Conservation (phyloP, 2,113 vertebrate genomes). For the Chascanopsetta lugubris region DNA sequence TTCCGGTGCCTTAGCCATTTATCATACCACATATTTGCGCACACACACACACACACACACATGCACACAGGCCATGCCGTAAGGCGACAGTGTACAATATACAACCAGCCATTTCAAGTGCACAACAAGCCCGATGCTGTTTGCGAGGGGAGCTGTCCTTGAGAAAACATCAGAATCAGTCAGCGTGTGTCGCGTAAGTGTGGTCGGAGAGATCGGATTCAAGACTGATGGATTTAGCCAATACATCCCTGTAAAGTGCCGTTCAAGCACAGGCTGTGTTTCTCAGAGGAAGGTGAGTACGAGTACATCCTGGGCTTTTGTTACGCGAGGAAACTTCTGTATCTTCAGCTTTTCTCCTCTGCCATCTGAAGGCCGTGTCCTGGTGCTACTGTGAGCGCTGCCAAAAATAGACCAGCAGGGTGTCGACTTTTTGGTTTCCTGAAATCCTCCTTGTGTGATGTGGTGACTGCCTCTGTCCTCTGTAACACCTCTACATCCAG, state of each 20-base stretch:
- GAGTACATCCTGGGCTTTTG: background rate
- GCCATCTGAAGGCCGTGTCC: constrained; percentile 61
- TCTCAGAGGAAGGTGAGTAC: constrained; percentile 23
- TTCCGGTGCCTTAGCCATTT: constrained; percentile 74
- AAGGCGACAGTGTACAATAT: constrained; percentile 13
- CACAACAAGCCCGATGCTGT: constrained; percentile 54
- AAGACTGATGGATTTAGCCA: constrained; percentile 36
- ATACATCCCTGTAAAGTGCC: constrained; percentile 55
- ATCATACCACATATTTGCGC: constrained; percentile 46
- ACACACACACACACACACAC: constrained; percentile 41
- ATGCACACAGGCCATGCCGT: constrained; percentile 32
- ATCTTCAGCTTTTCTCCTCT: constrained; percentile 52
- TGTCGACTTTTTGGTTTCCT: constrained; percentile 43
- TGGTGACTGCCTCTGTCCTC: constrained; percentile 43
- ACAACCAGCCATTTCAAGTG: constrained; percentile 58
- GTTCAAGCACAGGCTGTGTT: constrained; percentile 42
- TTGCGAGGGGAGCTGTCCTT: constrained; percentile 31
- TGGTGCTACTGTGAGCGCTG: constrained; percentile 69
- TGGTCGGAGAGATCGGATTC: constrained; percentile 32
- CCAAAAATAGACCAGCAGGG: constrained; percentile 44
- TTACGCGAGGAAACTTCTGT: constrained; percentile 49
- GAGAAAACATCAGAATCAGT: constrained; percentile 13
- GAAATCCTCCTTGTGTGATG: constrained; percentile 43
- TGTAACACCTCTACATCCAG: constrained; percentile 45
- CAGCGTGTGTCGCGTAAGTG: constrained; percentile 22